Evolutionary conservation across 1,140 invertebrate genomes (phyloP).

Genomic region (Hypothenemus hampei): DNA sequence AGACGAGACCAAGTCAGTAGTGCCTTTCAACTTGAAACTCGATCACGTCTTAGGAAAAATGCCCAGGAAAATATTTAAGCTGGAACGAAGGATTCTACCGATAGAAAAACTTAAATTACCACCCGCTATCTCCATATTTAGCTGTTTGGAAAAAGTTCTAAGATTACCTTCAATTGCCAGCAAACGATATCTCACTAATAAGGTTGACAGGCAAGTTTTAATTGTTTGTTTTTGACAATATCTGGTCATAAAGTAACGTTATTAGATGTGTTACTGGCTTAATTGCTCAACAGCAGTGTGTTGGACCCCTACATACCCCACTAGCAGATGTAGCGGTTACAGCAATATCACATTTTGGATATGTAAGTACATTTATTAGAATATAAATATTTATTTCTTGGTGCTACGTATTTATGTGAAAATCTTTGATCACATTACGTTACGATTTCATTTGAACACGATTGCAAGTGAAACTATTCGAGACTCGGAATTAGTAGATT

Average conservation of each 20-base stretch:
- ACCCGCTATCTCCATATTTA: constrained; percentile 51
- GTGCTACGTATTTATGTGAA: no score
- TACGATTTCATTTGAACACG: no score
- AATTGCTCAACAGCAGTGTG: constrained; percentile 95
- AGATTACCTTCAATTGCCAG: constrained; percentile 87
- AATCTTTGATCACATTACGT: no score
- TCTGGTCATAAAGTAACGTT: constrained; percentile 2
- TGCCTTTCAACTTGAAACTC: constrained; percentile 79
- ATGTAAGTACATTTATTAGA: constrained; percentile 10
- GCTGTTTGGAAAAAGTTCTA: constrained; percentile 75
- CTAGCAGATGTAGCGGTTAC: constrained; percentile 92
- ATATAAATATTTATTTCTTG: not conserved
- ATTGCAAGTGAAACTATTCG: no score
- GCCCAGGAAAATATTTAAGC: constrained; percentile 68
- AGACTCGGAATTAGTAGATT: no score
- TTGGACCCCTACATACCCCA: constrained; percentile 92
- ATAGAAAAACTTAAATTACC: constrained; percentile 51
- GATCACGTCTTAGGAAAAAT: constrained; percentile 86
- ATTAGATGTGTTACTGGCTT: constrained; percentile 78
- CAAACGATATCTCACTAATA: constrained; percentile 93
- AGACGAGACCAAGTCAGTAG: constrained; percentile 41
- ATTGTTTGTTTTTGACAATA: not conserved
- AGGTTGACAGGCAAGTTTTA: constrained; percentile 65
- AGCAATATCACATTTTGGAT: constrained; percentile 66
- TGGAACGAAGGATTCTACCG: constrained; percentile 42